phyloP scores from a whole-genome alignment of 2,888 invertebrate species.

The Zygaena filipendulae region DNA sequence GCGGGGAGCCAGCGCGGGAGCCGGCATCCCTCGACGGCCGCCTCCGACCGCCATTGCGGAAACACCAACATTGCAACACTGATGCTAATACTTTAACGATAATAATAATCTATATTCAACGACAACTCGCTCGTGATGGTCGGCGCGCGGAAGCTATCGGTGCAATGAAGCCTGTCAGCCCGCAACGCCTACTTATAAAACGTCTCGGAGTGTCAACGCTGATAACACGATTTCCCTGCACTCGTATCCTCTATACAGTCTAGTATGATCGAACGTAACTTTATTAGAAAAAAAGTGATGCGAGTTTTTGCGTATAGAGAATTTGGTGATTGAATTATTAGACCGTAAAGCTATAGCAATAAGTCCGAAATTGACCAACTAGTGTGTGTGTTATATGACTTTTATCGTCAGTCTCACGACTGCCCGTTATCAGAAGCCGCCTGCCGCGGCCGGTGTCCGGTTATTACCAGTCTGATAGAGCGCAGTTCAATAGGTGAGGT shows the following conservation, averaged over 20 bases:
- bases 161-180: slow-evolving; percentile 42
- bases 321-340: too few relatives aligned
- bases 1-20: slow-evolving; percentile 52
- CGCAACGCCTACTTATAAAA: slow-evolving; percentile 57
- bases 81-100: slow-evolving; percentile 20
- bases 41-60: slow-evolving; percentile 52
- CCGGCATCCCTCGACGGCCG: slow-evolving; percentile 42
- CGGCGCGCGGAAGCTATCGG: slow-evolving; percentile 38
- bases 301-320: too few relatives aligned
- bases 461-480: slow-evolving; percentile 66
- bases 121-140: slow-evolving; percentile 20
- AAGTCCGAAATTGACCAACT: too few relatives aligned
- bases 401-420: too few relatives aligned
- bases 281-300: too few relatives aligned
- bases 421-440: slow-evolving; percentile 64
- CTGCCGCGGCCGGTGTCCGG: slow-evolving; percentile 61
- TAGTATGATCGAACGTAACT: too few relatives aligned
- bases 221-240: slow-evolving; percentile 62
- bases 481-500: slow-evolving; percentile 73
- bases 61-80: slow-evolving; percentile 50
- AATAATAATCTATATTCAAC: slow-evolving; percentile 15
- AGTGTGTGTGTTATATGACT: too few relatives aligned
- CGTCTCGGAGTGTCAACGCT: slow-evolving; percentile 49
- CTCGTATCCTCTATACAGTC: too few relatives aligned
- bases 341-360: too few relatives aligned